Evolutionary conservation across 2,113 vertebrate genomes (phyloP).

Genomic region (Platysteira castanea): DNA sequence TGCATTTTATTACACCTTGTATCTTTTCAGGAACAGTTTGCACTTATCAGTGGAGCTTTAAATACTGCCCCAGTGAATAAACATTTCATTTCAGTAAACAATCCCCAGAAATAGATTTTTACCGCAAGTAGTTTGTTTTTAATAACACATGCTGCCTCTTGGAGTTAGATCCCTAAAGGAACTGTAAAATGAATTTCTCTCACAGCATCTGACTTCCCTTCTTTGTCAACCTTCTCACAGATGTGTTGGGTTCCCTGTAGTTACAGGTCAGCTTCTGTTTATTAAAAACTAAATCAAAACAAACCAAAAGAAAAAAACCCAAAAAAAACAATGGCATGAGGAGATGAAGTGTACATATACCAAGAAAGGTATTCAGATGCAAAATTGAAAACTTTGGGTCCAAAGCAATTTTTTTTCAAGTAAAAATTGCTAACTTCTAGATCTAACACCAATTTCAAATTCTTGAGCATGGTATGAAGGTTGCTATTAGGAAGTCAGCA

Average conservation of each 20-base stretch:
- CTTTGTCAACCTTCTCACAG: constrained; percentile 66
- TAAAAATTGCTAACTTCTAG: not conserved
- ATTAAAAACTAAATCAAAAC: constrained; percentile 31
- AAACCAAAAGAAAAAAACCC: not conserved
- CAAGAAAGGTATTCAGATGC: not conserved
- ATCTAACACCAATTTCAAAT: not conserved
- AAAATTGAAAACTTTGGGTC: not conserved
- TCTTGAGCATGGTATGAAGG: not conserved
- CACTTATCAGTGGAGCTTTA: constrained; percentile 57
- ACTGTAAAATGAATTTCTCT: constrained; percentile 18
- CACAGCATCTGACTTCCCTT: constrained; percentile 40
- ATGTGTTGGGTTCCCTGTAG: constrained; percentile 62
- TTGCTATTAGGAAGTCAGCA: not conserved
- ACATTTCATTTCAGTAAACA: constrained; percentile 59
- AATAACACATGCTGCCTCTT: constrained; percentile 53
- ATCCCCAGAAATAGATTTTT: constrained; percentile 51
- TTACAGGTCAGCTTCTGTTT: constrained; percentile 61
- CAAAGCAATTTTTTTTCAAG: not conserved
- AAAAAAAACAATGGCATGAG: not conserved
- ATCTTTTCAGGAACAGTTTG: constrained; percentile 45
- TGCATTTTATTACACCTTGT: not conserved
- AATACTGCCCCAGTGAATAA: constrained; percentile 37
- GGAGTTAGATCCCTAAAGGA: constrained; percentile 33
- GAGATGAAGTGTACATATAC: not conserved
- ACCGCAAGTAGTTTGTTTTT: constrained; percentile 61